Evolutionary conservation across 2,113 vertebrate genomes (phyloP).

Genomic region (Paedocypris sp.): DNA sequence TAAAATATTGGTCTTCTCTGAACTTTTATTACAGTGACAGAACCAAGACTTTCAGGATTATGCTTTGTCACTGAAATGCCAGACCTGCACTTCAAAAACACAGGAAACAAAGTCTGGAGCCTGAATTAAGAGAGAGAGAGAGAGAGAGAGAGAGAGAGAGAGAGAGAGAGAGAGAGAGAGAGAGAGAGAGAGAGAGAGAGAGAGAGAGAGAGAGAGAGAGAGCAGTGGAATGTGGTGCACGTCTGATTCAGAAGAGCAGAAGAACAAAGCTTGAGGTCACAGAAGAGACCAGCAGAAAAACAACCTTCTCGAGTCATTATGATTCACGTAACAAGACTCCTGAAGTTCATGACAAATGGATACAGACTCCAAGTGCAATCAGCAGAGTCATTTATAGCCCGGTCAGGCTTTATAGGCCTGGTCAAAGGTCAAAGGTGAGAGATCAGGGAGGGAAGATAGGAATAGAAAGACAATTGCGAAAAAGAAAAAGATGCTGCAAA

Average conservation of each 20-base stretch:
- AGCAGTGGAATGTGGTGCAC: neutral
- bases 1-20: neutral
- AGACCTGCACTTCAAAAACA: conserved; percentile 11
- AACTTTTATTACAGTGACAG: too few species aligned
- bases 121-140: neutral
- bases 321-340: neutral
- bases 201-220: neutral
- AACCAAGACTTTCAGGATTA: too few species aligned
- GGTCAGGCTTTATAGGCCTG: conserved; percentile 13
- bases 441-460: neutral
- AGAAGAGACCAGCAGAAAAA: neutral
- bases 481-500: conserved; percentile 14
- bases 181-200: neutral
- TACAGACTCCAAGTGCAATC: neutral
- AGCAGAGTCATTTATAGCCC: neutral
- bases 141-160: neutral
- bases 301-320: neutral
- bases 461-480: neutral
- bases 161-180: neutral
- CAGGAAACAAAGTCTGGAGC: conserved; percentile 15
- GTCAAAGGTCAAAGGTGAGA: conserved; percentile 28
- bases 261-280: neutral
- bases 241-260: neutral
- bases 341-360: neutral
- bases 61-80: conserved; percentile 16